A percentile compares a stretch with the other conserved stretches of the same genome.
phyloP scores from a whole-genome alignment of 2,888 invertebrate genomes.

The Melanchra persicariae region DNA sequence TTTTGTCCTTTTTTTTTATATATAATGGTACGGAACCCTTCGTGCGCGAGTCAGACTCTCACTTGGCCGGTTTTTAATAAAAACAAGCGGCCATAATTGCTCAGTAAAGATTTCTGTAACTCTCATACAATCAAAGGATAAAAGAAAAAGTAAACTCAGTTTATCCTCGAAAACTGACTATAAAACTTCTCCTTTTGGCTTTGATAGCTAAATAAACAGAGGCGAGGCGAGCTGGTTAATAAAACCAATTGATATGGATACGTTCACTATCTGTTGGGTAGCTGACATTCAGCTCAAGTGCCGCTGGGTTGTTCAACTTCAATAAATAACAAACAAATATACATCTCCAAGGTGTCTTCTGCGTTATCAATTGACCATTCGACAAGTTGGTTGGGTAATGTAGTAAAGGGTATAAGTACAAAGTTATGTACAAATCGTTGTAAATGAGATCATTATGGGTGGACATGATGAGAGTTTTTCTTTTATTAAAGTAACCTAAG shows the following conservation, averaged over 20 bases:
- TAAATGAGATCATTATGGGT: neutral
- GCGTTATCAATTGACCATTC: neutral
- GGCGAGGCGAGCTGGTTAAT: conserved; percentile 48
- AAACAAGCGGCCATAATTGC: neutral
- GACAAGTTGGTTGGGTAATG: neutral
- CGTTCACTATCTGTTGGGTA: conserved; percentile 18
- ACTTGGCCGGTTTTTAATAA: neutral
- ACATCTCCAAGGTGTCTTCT: conserved; percentile 22
- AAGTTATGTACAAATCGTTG: neutral
- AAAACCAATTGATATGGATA: conserved; percentile 48
- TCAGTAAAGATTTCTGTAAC: neutral
- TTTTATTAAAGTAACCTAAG: neutral
- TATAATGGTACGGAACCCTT: too few species aligned
- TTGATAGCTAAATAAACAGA: conserved; percentile 41
- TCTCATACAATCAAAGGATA: neutral
- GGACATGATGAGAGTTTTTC: neutral
- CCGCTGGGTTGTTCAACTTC: conserved; percentile 23
- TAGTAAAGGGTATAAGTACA: too few species aligned
- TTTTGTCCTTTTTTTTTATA: too few species aligned
- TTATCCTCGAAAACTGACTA: conserved; percentile 17
- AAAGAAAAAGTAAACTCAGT: too few species aligned
- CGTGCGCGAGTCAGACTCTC: too few species aligned
- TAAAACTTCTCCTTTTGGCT: conserved; percentile 20
- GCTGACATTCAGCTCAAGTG: conserved; percentile 37
- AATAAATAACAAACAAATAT: conserved; percentile 23